phyloP scores from a whole-genome alignment of 2,797 vertebrate genomes.

The Etheostoma perlongum region DNA sequence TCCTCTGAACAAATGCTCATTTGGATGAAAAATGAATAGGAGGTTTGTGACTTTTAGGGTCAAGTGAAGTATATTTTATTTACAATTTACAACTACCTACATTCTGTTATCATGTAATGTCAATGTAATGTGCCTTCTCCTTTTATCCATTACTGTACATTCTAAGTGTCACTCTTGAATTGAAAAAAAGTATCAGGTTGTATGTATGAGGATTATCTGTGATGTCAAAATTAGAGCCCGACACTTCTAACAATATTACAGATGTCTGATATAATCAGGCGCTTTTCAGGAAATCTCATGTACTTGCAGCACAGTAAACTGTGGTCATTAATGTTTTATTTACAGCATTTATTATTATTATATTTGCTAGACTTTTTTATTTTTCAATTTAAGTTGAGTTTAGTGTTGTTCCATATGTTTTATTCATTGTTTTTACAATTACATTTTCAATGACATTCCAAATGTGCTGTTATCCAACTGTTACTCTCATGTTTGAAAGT shows the following conservation, averaged over 20 bases:
- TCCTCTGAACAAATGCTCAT: slow-evolving; percentile 37
- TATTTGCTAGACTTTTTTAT: background rate
- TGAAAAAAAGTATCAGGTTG: background rate
- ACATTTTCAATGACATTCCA: background rate
- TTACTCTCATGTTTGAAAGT: background rate
- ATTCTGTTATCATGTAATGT: slow-evolving; percentile 4
- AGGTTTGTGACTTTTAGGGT: slow-evolving; percentile 32
- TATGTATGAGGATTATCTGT: background rate
- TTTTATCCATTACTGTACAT: slow-evolving; percentile 3
- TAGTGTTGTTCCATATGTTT: background rate
- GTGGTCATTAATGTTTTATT: background rate
- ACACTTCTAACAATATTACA: background rate
- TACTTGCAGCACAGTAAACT: background rate
- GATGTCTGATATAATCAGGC: background rate
- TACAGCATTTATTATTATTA: background rate
- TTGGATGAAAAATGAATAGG: slow-evolving; percentile 37
- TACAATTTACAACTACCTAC: background rate
- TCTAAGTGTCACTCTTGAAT: background rate
- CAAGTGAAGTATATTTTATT: slow-evolving; percentile 28
- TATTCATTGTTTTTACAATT: background rate
- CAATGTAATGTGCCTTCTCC: background rate
- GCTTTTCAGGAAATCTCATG: background rate
- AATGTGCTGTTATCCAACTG: background rate
- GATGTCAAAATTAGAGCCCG: background rate
- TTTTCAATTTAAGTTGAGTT: background rate